Percentiles rank a stretch among this genome's conserved stretches.
Evolutionary conservation across 2,797 vertebrate genomes (phyloP).

Genomic region (Uromys caudimaculatus): DNA sequence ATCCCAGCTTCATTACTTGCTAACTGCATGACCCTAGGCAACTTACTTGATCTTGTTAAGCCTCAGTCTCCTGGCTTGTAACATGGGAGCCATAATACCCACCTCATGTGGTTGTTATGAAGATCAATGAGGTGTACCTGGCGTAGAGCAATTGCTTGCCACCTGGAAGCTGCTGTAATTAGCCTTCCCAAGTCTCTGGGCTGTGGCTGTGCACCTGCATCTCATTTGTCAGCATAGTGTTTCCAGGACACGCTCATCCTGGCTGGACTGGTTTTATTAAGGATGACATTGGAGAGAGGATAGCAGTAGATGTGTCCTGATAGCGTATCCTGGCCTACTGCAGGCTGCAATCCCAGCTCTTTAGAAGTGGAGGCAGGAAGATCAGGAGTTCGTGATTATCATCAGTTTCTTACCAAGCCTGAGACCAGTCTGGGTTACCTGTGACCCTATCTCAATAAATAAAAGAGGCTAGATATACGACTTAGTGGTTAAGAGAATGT

Average conservation of each 20-base stretch:
- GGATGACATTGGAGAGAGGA: slow-evolving; percentile 34
- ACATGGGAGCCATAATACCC: slow-evolving; percentile 47
- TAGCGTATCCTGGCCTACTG: neutral
- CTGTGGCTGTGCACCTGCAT: slow-evolving; percentile 52
- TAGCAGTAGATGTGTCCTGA: slow-evolving; percentile 20
- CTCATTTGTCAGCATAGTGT: slow-evolving; percentile 33
- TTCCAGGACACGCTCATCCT: slow-evolving; percentile 37
- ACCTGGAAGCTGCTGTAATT: slow-evolving; percentile 70
- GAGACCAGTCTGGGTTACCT: neutral
- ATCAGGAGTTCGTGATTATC: neutral
- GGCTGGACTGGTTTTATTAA: slow-evolving; percentile 45
- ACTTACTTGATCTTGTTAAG: slow-evolving; percentile 56
- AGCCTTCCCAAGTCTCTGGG: slow-evolving; percentile 52
- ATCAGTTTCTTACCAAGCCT: neutral
- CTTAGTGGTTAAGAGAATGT: neutral
- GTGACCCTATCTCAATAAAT: neutral
- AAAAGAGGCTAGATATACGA: neutral
- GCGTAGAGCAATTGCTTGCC: slow-evolving; percentile 45
- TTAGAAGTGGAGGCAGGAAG: neutral
- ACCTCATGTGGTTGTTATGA: slow-evolving; percentile 25
- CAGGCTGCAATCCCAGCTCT: neutral
- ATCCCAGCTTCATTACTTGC: slow-evolving; percentile 52
- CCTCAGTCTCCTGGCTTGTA: slow-evolving; percentile 65
- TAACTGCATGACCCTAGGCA: slow-evolving; percentile 1
- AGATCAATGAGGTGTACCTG: slow-evolving; percentile 57